Evolutionary conservation across 1,140 invertebrate genomes (phyloP), one percentile per base, ranked within the genome.

Genomic region (Vollenhovia emeryi): DNA sequence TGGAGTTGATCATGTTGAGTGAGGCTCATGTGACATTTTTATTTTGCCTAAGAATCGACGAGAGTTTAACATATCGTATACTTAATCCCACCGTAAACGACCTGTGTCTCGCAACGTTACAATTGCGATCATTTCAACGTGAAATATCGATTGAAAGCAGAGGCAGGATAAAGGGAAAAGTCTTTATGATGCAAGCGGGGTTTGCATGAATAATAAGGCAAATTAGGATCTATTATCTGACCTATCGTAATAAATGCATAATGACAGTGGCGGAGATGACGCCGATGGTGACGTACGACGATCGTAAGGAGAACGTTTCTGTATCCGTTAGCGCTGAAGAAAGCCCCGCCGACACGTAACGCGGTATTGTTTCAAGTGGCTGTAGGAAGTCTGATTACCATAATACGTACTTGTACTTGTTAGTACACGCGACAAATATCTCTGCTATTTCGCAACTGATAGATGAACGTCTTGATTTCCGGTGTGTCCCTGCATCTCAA

Each of bases 221-320:
- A 88, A 88, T 89, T 74, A 73, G 8, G 18, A 27, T 8, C 60
- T 30, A 80, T 89, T 88, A 89, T 88, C 55, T 43, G 48, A 36
- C 64, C 60, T 73, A 85, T 80, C 83, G n/a, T 43, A 73, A 87
- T 88, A 89, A 89, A 48, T 89, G 86, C 74, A 52, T 85, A 89
- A 89, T 80, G 83, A 89, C 68, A 43, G 59, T 24, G 40, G 57
- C 66, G 57, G 66, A 73, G 36, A 73, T 43, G 60, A 66, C 75
- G 60, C 45, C 62, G 60, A 50, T 50, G 66, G n/a, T 43, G 66
- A 73, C 50, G 52, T 57, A 27, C 8, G 55, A n/a, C 18, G 21
- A 71, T 43, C 24, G 24, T 36, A 79, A 68, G 62, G 33, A 79
- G 78, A 82, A 82, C 50, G 5, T 71, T 82, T 71, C 78, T 69